Conservation (phyloP, 30 jellyfish, hydroid and myxozoan genomes). For the Hydra vulgaris region DNA sequence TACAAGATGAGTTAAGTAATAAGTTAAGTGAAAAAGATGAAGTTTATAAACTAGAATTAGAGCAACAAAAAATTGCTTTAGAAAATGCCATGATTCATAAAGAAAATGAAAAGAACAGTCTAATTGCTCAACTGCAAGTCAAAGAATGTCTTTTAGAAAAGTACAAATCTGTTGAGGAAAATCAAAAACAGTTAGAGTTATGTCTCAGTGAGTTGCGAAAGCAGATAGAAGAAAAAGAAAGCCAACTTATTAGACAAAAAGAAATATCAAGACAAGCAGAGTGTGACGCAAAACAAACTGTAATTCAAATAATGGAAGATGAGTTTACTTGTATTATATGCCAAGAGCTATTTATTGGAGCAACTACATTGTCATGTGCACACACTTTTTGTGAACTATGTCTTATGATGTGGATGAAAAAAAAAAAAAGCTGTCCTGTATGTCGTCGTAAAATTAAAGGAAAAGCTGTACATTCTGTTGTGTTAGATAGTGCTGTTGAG, state of each 20-base stretch:
- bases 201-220: conserved; percentile 58
- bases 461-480: conserved; percentile 74
- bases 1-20: conserved; percentile 47
- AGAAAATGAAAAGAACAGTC: conserved; percentile 46
- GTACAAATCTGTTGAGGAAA: conserved; percentile 67
- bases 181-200: conserved; percentile 58
- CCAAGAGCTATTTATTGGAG: conserved; percentile 68
- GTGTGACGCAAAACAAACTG: conserved; percentile 67
- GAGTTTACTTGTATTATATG: conserved; percentile 94
- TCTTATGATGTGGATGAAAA: conserved; percentile 62
- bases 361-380: conserved; percentile 91
- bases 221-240: conserved; percentile 63
- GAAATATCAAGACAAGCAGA: conserved; percentile 59
- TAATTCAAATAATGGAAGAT: conserved; percentile 79
- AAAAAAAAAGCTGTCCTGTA: conserved; percentile 79
- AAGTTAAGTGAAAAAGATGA: conserved; percentile 67
- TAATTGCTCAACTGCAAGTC: conserved; percentile 35
- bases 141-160: conserved; percentile 58
- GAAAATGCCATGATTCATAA: conserved; percentile 40
- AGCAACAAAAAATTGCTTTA: conserved; percentile 47
- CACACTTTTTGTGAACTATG: conserved; percentile 90
- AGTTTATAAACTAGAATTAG: conserved; percentile 52
- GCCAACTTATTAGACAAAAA: conserved; percentile 45
- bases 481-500: conserved; percentile 75
- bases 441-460: conserved; percentile 59